Conservation (phyloP, 2,888 invertebrate species). For the Gastrophysa polygoni region DNA sequence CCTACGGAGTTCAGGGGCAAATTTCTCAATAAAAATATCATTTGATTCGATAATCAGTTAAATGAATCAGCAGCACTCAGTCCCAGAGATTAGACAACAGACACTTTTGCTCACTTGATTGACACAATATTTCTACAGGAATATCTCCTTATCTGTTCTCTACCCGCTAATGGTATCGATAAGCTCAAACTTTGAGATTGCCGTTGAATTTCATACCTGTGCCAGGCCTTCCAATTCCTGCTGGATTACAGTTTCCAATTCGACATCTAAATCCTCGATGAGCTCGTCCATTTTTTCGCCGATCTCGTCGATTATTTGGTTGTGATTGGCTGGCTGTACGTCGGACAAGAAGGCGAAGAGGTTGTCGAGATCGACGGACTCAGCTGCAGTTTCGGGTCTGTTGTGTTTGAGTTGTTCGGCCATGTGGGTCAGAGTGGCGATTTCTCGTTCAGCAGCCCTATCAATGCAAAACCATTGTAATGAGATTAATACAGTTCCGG, state of each 20-base stretch:
- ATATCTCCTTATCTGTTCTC: too few species aligned
- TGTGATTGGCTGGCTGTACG: constrained; percentile 65
- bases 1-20: too few species aligned
- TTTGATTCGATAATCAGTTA: too few species aligned
- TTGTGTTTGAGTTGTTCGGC: constrained; percentile 73
- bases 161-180: too few species aligned
- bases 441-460: constrained; percentile 72
- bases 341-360: constrained; percentile 89
- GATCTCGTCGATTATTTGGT: constrained; percentile 77
- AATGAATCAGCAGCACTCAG: too few species aligned
- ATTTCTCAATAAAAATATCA: too few species aligned
- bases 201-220: too few species aligned
- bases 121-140: too few species aligned
- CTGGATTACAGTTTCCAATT: constrained; percentile 71
- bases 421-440: constrained; percentile 73
- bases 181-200: too few species aligned
- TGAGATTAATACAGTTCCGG: too few species aligned
- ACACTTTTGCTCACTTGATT: too few species aligned
- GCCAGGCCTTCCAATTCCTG: constrained; percentile 64
- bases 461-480: constrained; percentile 44
- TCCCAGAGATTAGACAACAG: too few species aligned
- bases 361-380: constrained; percentile 86
- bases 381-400: constrained; percentile 61
- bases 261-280: constrained; percentile 81
- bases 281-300: constrained; percentile 84